These are phyloP conservation scores for Rotaria sp. DNA, from an alignment of 2,888 invertebrate species.

Conservation along the genomic window DNA sequence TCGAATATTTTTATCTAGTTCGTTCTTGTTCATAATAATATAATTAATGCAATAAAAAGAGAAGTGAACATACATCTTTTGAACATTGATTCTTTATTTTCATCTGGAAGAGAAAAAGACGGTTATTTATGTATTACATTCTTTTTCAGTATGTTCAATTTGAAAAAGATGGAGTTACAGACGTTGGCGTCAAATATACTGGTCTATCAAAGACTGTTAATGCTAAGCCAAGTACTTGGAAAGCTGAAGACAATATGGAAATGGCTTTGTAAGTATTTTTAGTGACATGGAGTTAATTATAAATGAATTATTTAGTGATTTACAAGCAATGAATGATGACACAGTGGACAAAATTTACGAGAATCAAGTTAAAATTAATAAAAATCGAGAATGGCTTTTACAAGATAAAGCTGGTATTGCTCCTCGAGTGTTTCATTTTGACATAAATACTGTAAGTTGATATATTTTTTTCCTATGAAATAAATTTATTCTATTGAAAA, in stretches of 20 bases:
- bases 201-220: conserved; percentile 33
- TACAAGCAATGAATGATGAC: conserved; percentile 40
- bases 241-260: conserved; percentile 39
- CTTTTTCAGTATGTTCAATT: conserved; percentile 38
- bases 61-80: too few relatives aligned
- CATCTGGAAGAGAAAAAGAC: too few relatives aligned
- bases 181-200: conserved; percentile 39
- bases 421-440: conserved; percentile 35
- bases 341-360: conserved; percentile 38
- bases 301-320: conserved; percentile 30
- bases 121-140: too few relatives aligned
- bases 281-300: not conserved
- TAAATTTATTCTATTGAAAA: not conserved
- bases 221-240: conserved; percentile 38
- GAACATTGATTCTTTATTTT: too few relatives aligned
- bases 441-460: conserved; percentile 32
- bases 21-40: not conserved
- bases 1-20: not conserved
- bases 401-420: conserved; percentile 36
- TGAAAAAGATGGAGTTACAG: conserved; percentile 37
- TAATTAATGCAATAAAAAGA: not conserved
- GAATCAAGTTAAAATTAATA: conserved; percentile 33
- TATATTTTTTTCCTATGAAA: not conserved
- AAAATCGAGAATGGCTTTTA: conserved; percentile 33
- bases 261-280: conserved; percentile 33